Evolutionary conservation across 1,140 invertebrate genomes (phyloP).

Genomic region (Pteromalus puparum): DNA sequence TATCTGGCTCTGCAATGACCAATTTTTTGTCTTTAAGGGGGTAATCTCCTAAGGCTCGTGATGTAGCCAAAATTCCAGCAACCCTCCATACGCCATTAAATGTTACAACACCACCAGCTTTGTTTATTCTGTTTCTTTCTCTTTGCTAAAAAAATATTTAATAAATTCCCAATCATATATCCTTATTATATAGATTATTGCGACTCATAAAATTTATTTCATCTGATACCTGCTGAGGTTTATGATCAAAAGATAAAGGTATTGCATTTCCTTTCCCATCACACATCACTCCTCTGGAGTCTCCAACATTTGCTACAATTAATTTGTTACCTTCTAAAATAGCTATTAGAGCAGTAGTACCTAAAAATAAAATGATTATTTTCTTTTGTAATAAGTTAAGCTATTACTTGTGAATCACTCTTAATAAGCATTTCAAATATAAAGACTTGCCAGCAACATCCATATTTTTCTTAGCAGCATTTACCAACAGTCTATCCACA

Average conservation of each 20-base stretch:
- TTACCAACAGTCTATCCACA: slow-evolving; percentile 86
- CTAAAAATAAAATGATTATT: slow-evolving; percentile 67
- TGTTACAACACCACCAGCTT: slow-evolving; percentile 94
- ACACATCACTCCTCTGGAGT: slow-evolving; percentile 96
- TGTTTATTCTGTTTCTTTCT: slow-evolving; percentile 91
- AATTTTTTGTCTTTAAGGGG: slow-evolving; percentile 95
- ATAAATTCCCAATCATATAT: background rate
- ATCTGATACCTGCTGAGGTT: slow-evolving; percentile 89
- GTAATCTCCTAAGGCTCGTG: slow-evolving; percentile 95
- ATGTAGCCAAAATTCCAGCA: slow-evolving; percentile 96
- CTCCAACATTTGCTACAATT: slow-evolving; percentile 96
- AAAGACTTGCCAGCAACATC: slow-evolving; percentile 85
- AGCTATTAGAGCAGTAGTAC: slow-evolving; percentile 95
- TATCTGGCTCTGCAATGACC: slow-evolving; percentile 96
- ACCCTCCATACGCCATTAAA: slow-evolving; percentile 98
- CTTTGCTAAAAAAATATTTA: slow-evolving; percentile 78
- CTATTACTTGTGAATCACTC: background rate
- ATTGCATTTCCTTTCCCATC: slow-evolving; percentile 92
- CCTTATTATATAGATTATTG: background rate
- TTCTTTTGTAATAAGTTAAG: background rate
- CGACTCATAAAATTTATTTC: background rate
- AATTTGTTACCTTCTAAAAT: slow-evolving; percentile 87
- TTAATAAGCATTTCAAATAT: background rate
- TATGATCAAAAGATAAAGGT: slow-evolving; percentile 96
- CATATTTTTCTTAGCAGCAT: slow-evolving; percentile 86